Evolutionary conservation across 2,797 vertebrate species (phyloP).

Genomic region (Clarias pachynema): DNA sequence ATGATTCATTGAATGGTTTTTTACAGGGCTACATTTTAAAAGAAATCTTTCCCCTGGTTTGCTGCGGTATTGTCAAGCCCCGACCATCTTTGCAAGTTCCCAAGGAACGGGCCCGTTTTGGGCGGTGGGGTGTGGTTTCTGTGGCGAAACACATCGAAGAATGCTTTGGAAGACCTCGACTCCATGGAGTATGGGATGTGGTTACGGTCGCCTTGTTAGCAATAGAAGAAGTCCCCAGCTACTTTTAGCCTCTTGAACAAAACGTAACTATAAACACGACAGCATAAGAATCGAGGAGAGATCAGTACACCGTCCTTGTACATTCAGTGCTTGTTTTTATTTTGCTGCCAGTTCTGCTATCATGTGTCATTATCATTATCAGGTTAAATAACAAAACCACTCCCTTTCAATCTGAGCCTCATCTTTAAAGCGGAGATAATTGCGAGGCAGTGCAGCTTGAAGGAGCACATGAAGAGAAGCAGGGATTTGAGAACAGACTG

Average conservation of each 20-base stretch:
- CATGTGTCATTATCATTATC: conserved; percentile 36
- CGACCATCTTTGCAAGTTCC: conserved; percentile 51
- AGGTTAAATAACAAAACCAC: conserved; percentile 29
- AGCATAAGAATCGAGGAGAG: background rate
- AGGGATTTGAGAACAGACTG: background rate
- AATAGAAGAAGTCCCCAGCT: conserved; percentile 72
- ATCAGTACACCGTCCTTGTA: background rate
- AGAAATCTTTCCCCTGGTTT: conserved; percentile 39
- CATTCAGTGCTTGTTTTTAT: background rate
- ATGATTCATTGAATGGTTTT: conserved; percentile 32
- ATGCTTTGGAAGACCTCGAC: conserved; percentile 74
- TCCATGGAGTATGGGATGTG: conserved; percentile 71
- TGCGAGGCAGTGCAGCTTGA: background rate
- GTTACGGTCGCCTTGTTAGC: conserved; percentile 70
- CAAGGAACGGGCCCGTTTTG: conserved; percentile 75
- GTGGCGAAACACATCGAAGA: conserved; percentile 69
- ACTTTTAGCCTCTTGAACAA: conserved; percentile 44
- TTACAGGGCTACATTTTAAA: conserved; percentile 11
- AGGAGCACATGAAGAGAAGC: background rate
- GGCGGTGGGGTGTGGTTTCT: conserved; percentile 72
- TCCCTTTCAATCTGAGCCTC: conserved; percentile 21
- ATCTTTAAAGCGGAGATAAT: conserved; percentile 34
- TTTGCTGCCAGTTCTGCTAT: conserved; percentile 16
- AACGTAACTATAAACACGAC: conserved; percentile 43
- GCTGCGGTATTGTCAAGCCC: conserved; percentile 37